Base-by-base conservation (phyloP, 2,888 invertebrate species). In the Hydrotaea diabolus region DNA sequence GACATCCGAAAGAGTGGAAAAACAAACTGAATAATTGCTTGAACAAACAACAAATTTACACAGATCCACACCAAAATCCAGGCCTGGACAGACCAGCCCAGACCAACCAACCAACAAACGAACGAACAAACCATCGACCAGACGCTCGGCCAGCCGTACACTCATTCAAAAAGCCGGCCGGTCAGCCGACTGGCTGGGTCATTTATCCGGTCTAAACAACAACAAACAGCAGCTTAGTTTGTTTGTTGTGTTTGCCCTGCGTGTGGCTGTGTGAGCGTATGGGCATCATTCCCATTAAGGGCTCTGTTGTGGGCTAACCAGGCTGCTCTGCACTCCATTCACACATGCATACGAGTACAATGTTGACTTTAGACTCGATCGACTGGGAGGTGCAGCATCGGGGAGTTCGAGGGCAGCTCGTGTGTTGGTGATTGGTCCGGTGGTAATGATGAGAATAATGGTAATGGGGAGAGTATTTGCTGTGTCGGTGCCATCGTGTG, bases 21-120 rank as follows among this genome's bases (percentile, higher is more conserved):
- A 86, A 83, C 85, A 83, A 83, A 83, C 86, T 81, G 80, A 83
- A 83, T 86, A 86, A 86, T 87, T 86, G 87, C 85, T 87, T 84
- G 83, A 87, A 84, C 87, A 87, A 87, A 86, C 86, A 87, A 85
- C 84, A 83, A 85, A 83, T 80, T 85, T 85, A 78, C 64, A 62
- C 82, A 75, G 79, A 76, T 69, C 59, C 59, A 62, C 77, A 57
- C 76, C 15, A 21, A 17, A 31, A 64, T 64, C n/a, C 36, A 43
- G 39, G 57, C 49, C 23, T 15, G 46, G 11, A 17, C 55, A 71
- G 46, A 7, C n/a, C 49, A 2, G 43, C 7, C 17, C 57, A 36
- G 21, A 62, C 55, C 36, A 21, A 64, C 31, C 69, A 5, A 46
- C 43, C 77, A 77, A n/a, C n/a, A n/a, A n/a, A n/a, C n/a, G n/a